phyloP scores from a whole-genome alignment of 2,113 vertebrate species.

The Megaceryle torquata region DNA sequence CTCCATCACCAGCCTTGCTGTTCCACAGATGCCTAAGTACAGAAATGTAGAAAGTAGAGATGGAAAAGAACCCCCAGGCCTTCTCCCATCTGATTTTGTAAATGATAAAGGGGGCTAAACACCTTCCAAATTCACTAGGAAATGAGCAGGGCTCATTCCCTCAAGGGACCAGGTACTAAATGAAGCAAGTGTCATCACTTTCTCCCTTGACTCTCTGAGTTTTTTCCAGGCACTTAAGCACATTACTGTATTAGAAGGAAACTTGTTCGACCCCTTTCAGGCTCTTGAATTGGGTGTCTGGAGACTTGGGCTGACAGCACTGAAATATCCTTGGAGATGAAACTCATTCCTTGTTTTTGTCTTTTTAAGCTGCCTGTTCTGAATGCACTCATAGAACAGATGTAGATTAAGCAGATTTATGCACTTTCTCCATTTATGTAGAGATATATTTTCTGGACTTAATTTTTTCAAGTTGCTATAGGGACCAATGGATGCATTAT shows the following conservation, averaged over 20 bases:
- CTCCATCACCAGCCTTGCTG: background rate
- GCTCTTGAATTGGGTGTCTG: conserved; percentile 22
- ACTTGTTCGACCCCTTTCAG: conserved; percentile 54
- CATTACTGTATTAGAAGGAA: conserved; percentile 51
- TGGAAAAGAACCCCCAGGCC: background rate
- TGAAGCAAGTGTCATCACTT: conserved; percentile 23
- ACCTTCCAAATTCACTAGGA: background rate
- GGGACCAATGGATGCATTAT: background rate
- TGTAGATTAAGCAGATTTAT: background rate
- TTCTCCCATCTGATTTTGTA: background rate
- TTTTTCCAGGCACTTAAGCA: conserved; percentile 59
- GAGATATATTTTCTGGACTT: background rate
- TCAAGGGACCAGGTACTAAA: conserved; percentile 12
- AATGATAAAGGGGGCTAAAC: background rate
- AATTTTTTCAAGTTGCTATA: background rate
- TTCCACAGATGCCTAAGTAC: background rate
- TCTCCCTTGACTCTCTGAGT: conserved; percentile 11
- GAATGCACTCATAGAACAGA: background rate
- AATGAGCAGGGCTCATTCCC: background rate
- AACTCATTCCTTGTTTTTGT: conserved; percentile 13
- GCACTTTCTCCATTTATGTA: background rate
- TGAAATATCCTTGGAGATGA: conserved; percentile 36
- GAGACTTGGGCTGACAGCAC: conserved; percentile 41
- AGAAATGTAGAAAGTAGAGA: background rate
- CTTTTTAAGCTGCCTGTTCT: background rate